phyloP scores from a whole-genome alignment of 1,140 invertebrate species.

The Diorhabda elongata region DNA sequence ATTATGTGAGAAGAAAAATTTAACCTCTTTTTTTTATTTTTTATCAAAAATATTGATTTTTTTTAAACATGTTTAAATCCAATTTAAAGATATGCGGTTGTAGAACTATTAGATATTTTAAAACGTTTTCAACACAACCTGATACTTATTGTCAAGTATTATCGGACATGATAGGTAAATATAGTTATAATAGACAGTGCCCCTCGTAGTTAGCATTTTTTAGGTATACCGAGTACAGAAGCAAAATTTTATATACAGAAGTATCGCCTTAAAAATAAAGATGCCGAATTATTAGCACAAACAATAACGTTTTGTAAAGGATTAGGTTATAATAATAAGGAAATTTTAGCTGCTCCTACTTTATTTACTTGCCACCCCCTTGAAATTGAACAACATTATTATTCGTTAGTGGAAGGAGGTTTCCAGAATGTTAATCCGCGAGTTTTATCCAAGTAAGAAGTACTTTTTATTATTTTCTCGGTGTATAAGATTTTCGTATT shows the following conservation, averaged over 20 bases:
- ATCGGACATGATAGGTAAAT: slow-evolving; percentile 5
- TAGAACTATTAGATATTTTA: neutral
- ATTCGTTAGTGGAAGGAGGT: slow-evolving; percentile 34
- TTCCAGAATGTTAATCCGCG: slow-evolving; percentile 29
- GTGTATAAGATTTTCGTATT: slow-evolving; percentile 5
- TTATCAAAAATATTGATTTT: neutral
- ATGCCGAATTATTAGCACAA: neutral
- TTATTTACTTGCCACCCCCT: slow-evolving; percentile 22
- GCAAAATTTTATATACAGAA: neutral
- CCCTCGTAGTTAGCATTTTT: neutral
- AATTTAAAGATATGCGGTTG: neutral
- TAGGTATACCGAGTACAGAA: slow-evolving; percentile 1
- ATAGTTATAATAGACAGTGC: neutral
- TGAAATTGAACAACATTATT: slow-evolving; percentile 31
- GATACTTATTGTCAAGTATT: slow-evolving; percentile 3
- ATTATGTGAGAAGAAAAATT: too few species aligned
- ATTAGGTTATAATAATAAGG: slow-evolving; percentile 28
- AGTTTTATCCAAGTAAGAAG: slow-evolving; percentile 31
- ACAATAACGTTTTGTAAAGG: slow-evolving; percentile 25
- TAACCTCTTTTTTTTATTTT: neutral
- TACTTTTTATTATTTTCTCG: neutral
- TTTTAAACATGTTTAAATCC: neutral
- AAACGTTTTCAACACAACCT: neutral
- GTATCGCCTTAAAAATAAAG: slow-evolving; percentile 4
- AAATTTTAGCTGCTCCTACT: slow-evolving; percentile 24